Percentiles rank a stretch among this genome's conserved stretches.
These are phyloP conservation scores for Capreolus pygargus DNA, from an alignment of 2,113 vertebrate genomes.

Conservation along the genomic window DNA sequence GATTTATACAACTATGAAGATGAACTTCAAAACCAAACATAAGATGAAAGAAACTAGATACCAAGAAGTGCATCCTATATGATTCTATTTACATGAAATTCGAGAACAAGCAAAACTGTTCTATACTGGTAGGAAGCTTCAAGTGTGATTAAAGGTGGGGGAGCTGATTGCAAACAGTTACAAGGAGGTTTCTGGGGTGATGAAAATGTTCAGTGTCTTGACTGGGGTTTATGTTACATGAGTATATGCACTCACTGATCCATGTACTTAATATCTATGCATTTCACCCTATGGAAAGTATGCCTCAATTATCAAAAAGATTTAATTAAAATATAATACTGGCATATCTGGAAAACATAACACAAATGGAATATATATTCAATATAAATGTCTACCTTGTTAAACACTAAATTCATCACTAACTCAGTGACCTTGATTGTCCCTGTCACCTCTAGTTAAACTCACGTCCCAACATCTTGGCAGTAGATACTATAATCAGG, in stretches of 20 bases:
- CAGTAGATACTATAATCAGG: not conserved
- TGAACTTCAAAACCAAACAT: slow-evolving; percentile 22
- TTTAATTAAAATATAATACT: not conserved
- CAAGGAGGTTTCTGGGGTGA: not conserved
- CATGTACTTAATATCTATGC: not conserved
- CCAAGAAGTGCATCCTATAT: not conserved
- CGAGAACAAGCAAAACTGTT: not conserved
- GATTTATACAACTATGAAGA: not conserved
- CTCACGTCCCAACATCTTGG: not conserved
- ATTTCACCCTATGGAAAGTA: not conserved
- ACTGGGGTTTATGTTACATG: not conserved
- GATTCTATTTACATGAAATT: slow-evolving; percentile 11
- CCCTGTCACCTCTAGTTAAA: not conserved
- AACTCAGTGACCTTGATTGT: not conserved
- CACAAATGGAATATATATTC: not conserved
- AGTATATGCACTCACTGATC: not conserved
- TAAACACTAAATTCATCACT: not conserved
- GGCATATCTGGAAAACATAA: not conserved
- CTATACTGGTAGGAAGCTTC: not conserved
- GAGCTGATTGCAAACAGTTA: not conserved
- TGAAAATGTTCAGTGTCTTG: not conserved
- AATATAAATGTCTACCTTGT: not conserved
- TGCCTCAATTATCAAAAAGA: not conserved
- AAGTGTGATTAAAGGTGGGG: not conserved
- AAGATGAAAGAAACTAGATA: slow-evolving; percentile 17